These are phyloP conservation scores for Diachasmimorpha longicaudata DNA, from an alignment of 1,140 invertebrate species.

Conservation along the genomic window DNA sequence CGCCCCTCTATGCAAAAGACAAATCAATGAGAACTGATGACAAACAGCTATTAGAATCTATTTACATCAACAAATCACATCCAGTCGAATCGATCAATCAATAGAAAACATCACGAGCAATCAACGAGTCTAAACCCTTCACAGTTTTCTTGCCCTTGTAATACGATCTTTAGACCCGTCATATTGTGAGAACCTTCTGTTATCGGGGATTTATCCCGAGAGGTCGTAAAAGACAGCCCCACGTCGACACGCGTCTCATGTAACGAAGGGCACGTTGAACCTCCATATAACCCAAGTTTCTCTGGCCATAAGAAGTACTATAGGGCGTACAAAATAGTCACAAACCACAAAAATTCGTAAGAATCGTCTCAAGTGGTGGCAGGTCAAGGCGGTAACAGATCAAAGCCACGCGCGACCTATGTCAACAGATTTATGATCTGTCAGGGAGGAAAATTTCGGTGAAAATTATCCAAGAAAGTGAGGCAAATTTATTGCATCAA, in stretches of 20 bases:
- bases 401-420: background rate
- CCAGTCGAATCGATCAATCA: too few species aligned
- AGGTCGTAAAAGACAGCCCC: slow-evolving; percentile 38
- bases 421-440: slow-evolving; percentile 6
- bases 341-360: background rate
- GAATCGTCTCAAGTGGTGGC: background rate
- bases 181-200: background rate
- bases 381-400: background rate
- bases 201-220: slow-evolving; percentile 25
- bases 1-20: too few species aligned
- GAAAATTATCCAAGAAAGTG: background rate
- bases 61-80: too few species aligned
- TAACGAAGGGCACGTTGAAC: slow-evolving; percentile 15
- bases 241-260: slow-evolving; percentile 31
- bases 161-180: background rate
- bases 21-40: too few species aligned
- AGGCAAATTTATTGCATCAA: too few species aligned
- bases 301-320: background rate
- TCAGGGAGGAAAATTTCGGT: background rate
- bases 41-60: too few species aligned
- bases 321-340: background rate
- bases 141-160: background rate
- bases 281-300: background rate
- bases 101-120: too few species aligned
- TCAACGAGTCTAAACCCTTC: too few species aligned